Base-by-base conservation (phyloP, 2,888 invertebrate species). In the Sphaerophoria rueppellii region DNA sequence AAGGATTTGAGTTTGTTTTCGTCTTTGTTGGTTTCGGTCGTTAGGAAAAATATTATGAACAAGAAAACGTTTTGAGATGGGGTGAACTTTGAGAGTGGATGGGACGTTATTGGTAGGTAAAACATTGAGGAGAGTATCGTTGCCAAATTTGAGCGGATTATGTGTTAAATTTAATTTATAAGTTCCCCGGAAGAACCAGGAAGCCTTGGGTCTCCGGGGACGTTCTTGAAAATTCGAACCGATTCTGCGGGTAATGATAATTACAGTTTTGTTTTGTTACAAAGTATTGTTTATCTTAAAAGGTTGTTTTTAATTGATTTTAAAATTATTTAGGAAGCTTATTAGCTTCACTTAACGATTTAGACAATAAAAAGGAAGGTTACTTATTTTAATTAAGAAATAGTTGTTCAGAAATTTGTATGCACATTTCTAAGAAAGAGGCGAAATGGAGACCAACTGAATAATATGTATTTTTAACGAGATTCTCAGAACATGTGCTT, bases 101-200 rank as follows among this genome's bases (percentile, higher is more conserved):
- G 9, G 40, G 40, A 6, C 11, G 9, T 6, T 11, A 60, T 40
- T 40, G 40, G 4, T 37, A 37, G 16, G 37, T 37, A 58, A 37
- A 11, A 14, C 37, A 16, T 24, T 16, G 48, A 54, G 40, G 40
- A 57, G 65, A 81, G 76, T 81, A 76, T 72, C 54, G 54, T 40
- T 60, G 67, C 50, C 76, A 72, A 60, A 58, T 76, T 76, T 76
- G 16, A 52, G 16, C 43, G 71, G 71, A 81, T 81, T 76, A 71
- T 34, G 50, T 67, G 70, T 52, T 54, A 70, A 78, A 71, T 82
- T 74, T 58, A 74, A 82, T 82, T 78, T 54, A 48, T 40, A 54
- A 65, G 55, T 65, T 48, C 35, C 14, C 9, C 7, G 46, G 46
- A 57, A 40, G 14, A 4, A 43, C 4, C 43, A 7, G 4, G 4